Percentiles rank a stretch among this genome's conserved stretches.
Conservation (phyloP, 1,140 invertebrate genomes). For the Galleria mellonella region DNA sequence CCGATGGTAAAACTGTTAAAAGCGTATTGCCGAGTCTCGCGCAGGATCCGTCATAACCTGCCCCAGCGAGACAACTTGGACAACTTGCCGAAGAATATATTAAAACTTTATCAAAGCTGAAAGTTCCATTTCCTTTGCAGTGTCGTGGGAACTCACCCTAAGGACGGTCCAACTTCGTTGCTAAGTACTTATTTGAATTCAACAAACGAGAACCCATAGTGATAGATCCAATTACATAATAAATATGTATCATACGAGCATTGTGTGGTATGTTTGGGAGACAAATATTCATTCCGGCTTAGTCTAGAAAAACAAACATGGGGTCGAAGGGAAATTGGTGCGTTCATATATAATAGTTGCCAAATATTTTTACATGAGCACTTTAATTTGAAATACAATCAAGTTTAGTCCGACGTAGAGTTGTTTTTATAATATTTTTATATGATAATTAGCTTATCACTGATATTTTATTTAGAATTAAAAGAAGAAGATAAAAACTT, state of each 20-base stretch:
- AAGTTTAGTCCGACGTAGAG: too few species aligned
- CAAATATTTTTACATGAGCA: too few species aligned
- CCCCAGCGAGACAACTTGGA: constrained; percentile 39
- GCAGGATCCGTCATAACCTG: constrained; percentile 54
- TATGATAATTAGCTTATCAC: too few species aligned
- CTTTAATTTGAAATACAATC: too few species aligned
- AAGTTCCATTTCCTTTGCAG: constrained; percentile 55
- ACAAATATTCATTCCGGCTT: background rate
- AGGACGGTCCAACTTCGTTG: constrained; percentile 1
- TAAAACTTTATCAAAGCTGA: constrained; percentile 69
- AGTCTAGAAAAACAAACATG: too few species aligned
- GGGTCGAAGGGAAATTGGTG: too few species aligned
- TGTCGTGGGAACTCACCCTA: constrained; percentile 23
- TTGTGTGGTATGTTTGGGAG: background rate
- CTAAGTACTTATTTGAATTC: constrained; percentile 14
- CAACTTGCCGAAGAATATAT: constrained; percentile 65
- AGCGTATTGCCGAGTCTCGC: constrained; percentile 15
- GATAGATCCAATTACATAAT: background rate
- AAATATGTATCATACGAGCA: background rate
- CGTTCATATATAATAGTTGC: too few species aligned
- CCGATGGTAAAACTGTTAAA: too few species aligned
- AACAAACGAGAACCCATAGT: constrained; percentile 11
- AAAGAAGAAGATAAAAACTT: too few species aligned
- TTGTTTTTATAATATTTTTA: too few species aligned
- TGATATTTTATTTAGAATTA: too few species aligned